phyloP scores from a whole-genome alignment of 2,888 invertebrate species.

The Venusia cambrica region DNA sequence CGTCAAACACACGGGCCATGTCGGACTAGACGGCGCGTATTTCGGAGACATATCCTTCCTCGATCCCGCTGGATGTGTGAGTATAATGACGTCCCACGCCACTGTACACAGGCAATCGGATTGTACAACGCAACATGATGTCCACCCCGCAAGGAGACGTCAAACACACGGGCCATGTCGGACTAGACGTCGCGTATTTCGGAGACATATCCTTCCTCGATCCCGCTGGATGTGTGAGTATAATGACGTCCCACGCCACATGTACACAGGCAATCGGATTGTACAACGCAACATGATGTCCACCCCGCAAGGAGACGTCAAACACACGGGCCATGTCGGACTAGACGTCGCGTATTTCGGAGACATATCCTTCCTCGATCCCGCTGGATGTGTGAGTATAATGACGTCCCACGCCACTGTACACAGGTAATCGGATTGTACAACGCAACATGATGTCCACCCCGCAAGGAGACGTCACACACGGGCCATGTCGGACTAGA shows the following conservation, averaged over 20 bases:
- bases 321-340: neutral
- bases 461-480: slow-evolving; percentile 98
- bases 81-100: slow-evolving; percentile 76
- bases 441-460: slow-evolving; percentile 97
- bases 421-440: slow-evolving; percentile 84
- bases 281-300: slow-evolving; percentile 3
- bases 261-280: too few species aligned
- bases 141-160: slow-evolving; percentile 98
- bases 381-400: too few species aligned
- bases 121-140: slow-evolving; percentile 94
- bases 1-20: neutral
- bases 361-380: too few species aligned
- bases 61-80: too few species aligned
- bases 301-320: slow-evolving; percentile 1
- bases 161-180: slow-evolving; percentile 97
- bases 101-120: slow-evolving; percentile 81
- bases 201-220: slow-evolving; percentile 90
- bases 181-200: slow-evolving; percentile 97
- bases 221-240: slow-evolving; percentile 65
- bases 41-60: too few species aligned
- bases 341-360: too few species aligned
- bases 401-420: slow-evolving; percentile 74
- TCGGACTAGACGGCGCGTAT: too few species aligned
- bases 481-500: slow-evolving; percentile 97
- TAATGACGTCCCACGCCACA: too few species aligned